A percentile compares a stretch with the other conserved stretches of the same genome.
Evolutionary conservation across 2,888 invertebrate species (phyloP).

Genomic region (Patella depressa): DNA sequence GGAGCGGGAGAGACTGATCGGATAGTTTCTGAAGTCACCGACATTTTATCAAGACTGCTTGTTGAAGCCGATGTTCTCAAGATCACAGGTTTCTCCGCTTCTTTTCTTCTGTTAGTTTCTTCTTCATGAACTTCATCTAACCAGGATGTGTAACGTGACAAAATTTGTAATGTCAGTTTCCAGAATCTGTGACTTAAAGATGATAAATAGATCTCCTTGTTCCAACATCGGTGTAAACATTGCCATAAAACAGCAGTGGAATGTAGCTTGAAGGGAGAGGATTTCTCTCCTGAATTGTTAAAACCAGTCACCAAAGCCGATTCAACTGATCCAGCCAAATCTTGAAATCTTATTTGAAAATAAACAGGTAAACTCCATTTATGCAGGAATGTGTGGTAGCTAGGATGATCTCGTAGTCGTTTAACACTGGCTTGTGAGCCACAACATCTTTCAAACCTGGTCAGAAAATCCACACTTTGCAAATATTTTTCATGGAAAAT

Average conservation of each 20-base stretch:
- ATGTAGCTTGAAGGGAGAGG: slow-evolving; percentile 48
- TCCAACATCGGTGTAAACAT: slow-evolving; percentile 80
- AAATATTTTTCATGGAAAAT: slow-evolving; percentile 86
- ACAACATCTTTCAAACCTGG: slow-evolving; percentile 80
- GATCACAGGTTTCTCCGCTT: slow-evolving; percentile 26
- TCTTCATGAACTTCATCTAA: slow-evolving; percentile 60
- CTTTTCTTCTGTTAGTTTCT: slow-evolving; percentile 39
- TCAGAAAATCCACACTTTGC: slow-evolving; percentile 83
- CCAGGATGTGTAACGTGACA: slow-evolving; percentile 85
- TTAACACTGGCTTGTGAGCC: slow-evolving; percentile 76
- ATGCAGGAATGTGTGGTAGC: slow-evolving; percentile 84
- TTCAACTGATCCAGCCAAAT: slow-evolving; percentile 84
- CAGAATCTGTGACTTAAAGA: slow-evolving; percentile 80
- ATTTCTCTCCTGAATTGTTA: slow-evolving; percentile 52
- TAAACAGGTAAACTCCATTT: slow-evolving; percentile 97
- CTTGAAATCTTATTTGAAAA: slow-evolving; percentile 94
- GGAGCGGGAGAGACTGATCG: slow-evolving; percentile 34
- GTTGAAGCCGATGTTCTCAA: slow-evolving; percentile 22
- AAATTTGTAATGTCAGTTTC: slow-evolving; percentile 87
- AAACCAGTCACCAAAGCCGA: slow-evolving; percentile 71
- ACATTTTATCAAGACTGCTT: slow-evolving; percentile 20
- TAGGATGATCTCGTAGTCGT: slow-evolving; percentile 78
- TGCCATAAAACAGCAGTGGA: slow-evolving; percentile 75
- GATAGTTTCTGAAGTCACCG: slow-evolving; percentile 18
- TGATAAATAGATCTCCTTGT: slow-evolving; percentile 83